These are phyloP conservation scores for Colistium nudipinnis DNA, from an alignment of 2,113 vertebrate species.

Conservation along the genomic window DNA sequence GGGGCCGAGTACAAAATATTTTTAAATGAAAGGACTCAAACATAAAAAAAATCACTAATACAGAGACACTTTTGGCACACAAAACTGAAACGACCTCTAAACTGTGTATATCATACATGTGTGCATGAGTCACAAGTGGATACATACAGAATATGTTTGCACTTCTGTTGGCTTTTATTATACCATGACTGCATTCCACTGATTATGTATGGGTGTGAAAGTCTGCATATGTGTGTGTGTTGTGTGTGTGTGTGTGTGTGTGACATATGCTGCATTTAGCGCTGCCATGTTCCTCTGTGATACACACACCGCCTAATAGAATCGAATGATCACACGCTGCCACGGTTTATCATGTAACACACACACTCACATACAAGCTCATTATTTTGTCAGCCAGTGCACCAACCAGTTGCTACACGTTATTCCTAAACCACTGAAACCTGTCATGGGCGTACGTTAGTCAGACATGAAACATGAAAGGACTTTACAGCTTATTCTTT, in stretches of 20 bases:
- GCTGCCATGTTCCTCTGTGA: constrained; percentile 54
- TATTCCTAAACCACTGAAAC: background rate
- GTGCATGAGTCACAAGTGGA: background rate
- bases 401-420: constrained; percentile 28
- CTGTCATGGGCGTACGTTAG: background rate
- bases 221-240: constrained; percentile 13
- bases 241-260: constrained; percentile 28
- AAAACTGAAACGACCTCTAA: too few relatives aligned
- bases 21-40: too few relatives aligned
- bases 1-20: too few relatives aligned
- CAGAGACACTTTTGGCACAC: too few relatives aligned
- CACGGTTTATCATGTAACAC: constrained; percentile 51
- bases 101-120: too few relatives aligned
- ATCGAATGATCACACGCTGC: constrained; percentile 59
- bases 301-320: constrained; percentile 63
- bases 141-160: constrained; percentile 19
- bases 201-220: constrained; percentile 28
- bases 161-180: constrained; percentile 32
- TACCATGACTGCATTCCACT: constrained; percentile 21
- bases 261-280: constrained; percentile 87
- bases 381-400: constrained; percentile 29
- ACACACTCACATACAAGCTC: constrained; percentile 32
- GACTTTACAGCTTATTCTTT: background rate
- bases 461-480: constrained; percentile 8
- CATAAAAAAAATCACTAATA: too few relatives aligned